These are phyloP conservation scores for Odiellus spinosus DNA, from an alignment of 2,888 invertebrate species.

Conservation along the genomic window DNA sequence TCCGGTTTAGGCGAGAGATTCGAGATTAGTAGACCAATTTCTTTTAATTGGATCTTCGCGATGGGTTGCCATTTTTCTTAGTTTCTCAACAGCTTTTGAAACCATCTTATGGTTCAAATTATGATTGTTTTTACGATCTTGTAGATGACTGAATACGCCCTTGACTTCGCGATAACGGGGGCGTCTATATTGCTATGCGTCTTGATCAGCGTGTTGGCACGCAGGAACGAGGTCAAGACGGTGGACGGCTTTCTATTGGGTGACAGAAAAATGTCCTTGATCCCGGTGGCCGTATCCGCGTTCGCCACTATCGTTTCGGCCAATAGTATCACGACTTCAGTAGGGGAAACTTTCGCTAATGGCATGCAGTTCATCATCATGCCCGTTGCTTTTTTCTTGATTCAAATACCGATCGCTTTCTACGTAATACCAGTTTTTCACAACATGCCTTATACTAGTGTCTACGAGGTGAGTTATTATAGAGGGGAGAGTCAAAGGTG, in stretches of 20 bases:
- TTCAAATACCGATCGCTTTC: conserved; percentile 40
- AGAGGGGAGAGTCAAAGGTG: conserved; percentile 2
- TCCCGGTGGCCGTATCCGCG: conserved; percentile 10
- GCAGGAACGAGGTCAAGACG: no score
- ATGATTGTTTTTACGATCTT: no score
- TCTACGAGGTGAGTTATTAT: conserved; percentile 67
- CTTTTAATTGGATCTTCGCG: no score
- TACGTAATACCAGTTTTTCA: conserved; percentile 68
- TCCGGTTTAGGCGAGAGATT: no score
- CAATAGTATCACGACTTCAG: conserved; percentile 2
- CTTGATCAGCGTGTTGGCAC: no score
- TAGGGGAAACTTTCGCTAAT: conserved; percentile 7
- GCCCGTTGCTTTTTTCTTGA: conserved; percentile 48
- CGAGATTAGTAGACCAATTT: no score
- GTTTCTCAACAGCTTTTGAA: no score
- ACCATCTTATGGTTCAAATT: no score
- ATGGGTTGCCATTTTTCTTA: no score
- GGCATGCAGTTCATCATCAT: conserved; percentile 55
- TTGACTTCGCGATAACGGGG: no score
- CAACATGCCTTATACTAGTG: conserved; percentile 60
- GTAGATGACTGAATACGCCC: no score
- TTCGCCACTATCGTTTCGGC: conserved; percentile 11
- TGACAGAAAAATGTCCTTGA: conserved; percentile 6
- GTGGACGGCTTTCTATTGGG: conserved; percentile 2
- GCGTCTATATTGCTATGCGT: no score